A percentile compares a stretch with the other conserved stretches of the same genome.
Evolutionary conservation across 2,797 vertebrate genomes (phyloP).

Genomic region (Triplophysa bombifrons): DNA sequence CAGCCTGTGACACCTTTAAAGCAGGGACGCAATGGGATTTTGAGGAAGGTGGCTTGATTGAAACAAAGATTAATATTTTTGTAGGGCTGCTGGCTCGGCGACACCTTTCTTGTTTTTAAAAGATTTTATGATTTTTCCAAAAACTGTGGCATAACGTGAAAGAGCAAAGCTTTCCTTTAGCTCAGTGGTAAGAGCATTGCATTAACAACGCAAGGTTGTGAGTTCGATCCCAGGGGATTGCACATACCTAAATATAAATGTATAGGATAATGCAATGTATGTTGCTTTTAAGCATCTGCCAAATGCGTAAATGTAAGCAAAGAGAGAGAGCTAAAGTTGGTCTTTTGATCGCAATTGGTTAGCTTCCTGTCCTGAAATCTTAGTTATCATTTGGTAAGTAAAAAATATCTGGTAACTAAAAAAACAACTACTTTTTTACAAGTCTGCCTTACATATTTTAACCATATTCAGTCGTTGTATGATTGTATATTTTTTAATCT

Average conservation of each 20-base stretch:
- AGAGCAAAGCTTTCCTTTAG: no score
- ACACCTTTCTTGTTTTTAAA: neutral
- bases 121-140: neutral
- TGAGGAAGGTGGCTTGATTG: constrained; percentile 72
- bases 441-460: neutral
- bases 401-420: neutral
- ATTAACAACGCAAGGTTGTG: no score
- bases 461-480: neutral
- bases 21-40: constrained; percentile 54
- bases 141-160: no score
- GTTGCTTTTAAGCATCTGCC: no score
- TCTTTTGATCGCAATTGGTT: no score
- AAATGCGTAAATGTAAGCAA: no score
- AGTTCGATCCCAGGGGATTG: no score
- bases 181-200: no score
- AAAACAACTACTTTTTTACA: neutral
- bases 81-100: constrained; percentile 36
- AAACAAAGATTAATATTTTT: constrained; percentile 75
- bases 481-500: constrained; percentile 19
- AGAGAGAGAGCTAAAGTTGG: no score
- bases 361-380: neutral
- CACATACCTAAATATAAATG: no score
- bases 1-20: constrained; percentile 78
- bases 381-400: no score
- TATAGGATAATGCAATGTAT: no score